Percentiles rank a stretch among this genome's conserved stretches.
phyloP scores from a whole-genome alignment of 2,797 vertebrate species.

The Manis crassicaudata region DNA sequence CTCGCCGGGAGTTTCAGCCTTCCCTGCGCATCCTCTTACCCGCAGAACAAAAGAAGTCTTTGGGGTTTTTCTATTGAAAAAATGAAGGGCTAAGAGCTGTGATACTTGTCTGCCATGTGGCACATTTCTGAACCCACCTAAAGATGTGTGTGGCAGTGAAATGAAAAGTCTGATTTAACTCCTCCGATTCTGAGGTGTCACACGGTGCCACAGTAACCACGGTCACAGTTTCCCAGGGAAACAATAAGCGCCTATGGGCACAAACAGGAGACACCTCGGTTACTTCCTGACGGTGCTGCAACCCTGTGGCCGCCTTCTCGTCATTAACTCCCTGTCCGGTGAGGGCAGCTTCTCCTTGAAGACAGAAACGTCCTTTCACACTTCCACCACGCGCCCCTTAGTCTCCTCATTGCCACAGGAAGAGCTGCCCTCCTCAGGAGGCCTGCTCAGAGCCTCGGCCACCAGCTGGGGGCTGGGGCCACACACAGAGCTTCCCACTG shows the following conservation, averaged over 20 bases:
- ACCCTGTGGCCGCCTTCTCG: neutral
- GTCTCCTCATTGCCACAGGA: neutral
- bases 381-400: neutral
- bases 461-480: neutral
- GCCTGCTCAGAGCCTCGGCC: no score
- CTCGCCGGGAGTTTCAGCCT: no score
- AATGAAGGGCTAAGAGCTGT: neutral
- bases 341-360: neutral
- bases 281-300: neutral
- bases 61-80: neutral
- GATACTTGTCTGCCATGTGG: rapidly evolving
- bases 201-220: neutral
- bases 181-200: neutral
- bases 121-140: neutral
- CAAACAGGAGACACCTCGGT: neutral
- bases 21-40: neutral
- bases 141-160: neutral
- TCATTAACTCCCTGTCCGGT: neutral
- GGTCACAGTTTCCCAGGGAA: neutral
- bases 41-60: neutral
- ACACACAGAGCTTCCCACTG: neutral
- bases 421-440: neutral
- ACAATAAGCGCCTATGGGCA: neutral
- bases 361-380: neutral
- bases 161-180: neutral